Evolutionary conservation across 2,888 invertebrate genomes (phyloP).

Genomic region (Adineta ricciae): DNA sequence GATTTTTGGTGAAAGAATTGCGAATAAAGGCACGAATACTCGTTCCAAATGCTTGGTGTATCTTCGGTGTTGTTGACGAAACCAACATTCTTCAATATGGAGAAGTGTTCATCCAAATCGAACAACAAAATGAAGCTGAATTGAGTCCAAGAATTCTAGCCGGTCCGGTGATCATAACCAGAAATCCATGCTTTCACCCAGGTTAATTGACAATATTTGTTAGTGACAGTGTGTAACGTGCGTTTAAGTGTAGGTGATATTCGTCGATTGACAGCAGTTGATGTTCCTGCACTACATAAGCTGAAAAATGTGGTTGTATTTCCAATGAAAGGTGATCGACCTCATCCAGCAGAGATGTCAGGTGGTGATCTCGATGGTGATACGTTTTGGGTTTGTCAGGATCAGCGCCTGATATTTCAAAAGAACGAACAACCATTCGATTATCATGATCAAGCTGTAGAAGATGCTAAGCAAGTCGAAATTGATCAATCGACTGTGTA

Average conservation of each 20-base stretch:
- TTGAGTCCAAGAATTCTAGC: neutral
- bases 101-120: neutral
- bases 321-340: neutral
- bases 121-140: neutral
- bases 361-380: neutral
- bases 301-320: neutral
- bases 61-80: neutral
- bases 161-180: neutral
- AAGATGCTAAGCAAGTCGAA: neutral
- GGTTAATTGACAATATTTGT: no score
- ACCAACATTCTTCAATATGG: neutral
- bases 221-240: no score
- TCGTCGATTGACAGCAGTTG: neutral
- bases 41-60: neutral
- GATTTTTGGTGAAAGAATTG: neutral
- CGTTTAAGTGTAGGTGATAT: neutral
- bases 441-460: neutral
- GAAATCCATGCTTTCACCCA: neutral
- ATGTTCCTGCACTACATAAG: neutral
- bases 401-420: neutral
- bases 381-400: neutral
- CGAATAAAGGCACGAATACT: neutral
- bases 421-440: neutral
- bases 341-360: neutral
- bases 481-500: neutral